Percentiles rank a stretch among this genome's conserved stretches.
Conservation (phyloP, 2,797 vertebrate species). For the Chanos chanos region DNA sequence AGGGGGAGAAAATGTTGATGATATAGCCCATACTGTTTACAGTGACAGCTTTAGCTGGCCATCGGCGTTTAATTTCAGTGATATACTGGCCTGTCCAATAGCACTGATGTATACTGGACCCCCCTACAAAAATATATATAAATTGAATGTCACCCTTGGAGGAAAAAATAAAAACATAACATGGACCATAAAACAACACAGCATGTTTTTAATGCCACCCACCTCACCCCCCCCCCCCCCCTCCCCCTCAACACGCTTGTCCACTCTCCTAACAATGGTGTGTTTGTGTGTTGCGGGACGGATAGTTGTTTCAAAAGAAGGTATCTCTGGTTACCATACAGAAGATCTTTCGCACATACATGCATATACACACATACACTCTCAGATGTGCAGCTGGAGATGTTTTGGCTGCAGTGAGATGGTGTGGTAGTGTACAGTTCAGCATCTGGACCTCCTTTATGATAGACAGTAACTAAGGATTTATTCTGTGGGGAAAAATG, state of each 20-base stretch:
- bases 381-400: not conserved
- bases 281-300: not conserved
- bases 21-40: conserved; percentile 33
- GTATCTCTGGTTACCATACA: not conserved
- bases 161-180: not conserved
- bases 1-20: conserved; percentile 1
- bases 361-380: not conserved
- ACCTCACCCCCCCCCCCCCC: not conserved
- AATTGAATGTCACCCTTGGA: conserved; percentile 16
- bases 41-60: conserved; percentile 49
- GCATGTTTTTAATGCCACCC: conserved; percentile 13
- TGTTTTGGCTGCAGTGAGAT: no score
- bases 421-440: no score
- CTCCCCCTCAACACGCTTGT: not conserved
- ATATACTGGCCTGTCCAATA: conserved; percentile 58
- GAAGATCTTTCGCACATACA: not conserved
- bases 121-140: conserved; percentile 11
- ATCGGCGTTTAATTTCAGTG: conserved; percentile 37
- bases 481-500: no score
- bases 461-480: no score
- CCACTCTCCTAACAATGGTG: not conserved
- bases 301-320: not conserved
- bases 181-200: conserved; percentile 10
- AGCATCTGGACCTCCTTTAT: no score
- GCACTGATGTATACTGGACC: not conserved